Percentiles rank a stretch among this genome's conserved stretches.
Evolutionary conservation across 2,113 vertebrate species (phyloP).

Genomic region (Seriola rivoliana): DNA sequence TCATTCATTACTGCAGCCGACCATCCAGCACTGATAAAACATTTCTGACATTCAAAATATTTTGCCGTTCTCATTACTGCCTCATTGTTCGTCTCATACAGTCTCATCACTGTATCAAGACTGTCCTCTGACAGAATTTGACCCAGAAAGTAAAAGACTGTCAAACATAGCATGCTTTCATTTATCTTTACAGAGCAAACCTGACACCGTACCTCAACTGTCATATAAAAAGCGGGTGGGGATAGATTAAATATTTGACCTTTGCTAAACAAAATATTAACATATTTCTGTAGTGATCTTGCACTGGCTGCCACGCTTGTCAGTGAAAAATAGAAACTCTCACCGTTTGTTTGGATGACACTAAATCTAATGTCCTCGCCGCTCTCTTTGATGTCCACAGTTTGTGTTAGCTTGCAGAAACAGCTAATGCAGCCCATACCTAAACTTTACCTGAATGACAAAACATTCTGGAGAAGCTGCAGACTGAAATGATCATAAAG

Average conservation of each 20-base stretch:
- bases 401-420: conserved; percentile 54
- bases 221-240: conserved; percentile 74
- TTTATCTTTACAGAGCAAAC: conserved; percentile 71
- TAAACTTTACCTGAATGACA: conserved; percentile 62
- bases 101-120: conserved; percentile 13
- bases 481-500: conserved; percentile 40
- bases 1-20: conserved; percentile 16
- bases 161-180: conserved; percentile 69
- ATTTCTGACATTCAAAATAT: conserved; percentile 50
- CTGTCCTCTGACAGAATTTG: conserved; percentile 34
- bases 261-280: conserved; percentile 82
- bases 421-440: conserved; percentile 73
- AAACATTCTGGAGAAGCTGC: conserved; percentile 48
- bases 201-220: conserved; percentile 64
- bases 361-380: conserved; percentile 32
- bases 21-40: conserved; percentile 53
- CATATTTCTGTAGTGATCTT: conserved; percentile 81
- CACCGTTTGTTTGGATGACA: conserved; percentile 61
- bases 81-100: conserved; percentile 44
- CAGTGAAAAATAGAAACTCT: conserved; percentile 47
- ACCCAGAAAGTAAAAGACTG: conserved; percentile 53
- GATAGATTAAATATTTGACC: conserved; percentile 77
- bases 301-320: conserved; percentile 57
- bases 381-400: conserved; percentile 66
- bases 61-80: conserved; percentile 43